Percentiles rank a stretch among this genome's conserved stretches.
phyloP scores from a whole-genome alignment of 2,113 vertebrate genomes.

The Rhinichthys klamathensis region DNA sequence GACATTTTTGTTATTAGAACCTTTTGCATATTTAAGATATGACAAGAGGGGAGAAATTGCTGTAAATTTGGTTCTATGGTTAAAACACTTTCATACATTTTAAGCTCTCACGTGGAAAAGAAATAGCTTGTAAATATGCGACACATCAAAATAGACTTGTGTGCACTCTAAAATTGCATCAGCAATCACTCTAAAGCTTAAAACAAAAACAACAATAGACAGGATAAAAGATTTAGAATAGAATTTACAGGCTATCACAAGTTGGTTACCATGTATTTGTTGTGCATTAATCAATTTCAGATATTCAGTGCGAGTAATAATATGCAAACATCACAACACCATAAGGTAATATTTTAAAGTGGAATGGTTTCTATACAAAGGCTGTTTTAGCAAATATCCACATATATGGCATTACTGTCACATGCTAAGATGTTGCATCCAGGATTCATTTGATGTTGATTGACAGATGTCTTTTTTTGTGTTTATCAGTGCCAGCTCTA shows the following conservation, averaged over 20 bases:
- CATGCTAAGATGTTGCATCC: background rate
- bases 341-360: background rate
- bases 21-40: background rate
- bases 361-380: background rate
- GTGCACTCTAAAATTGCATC: background rate
- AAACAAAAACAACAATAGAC: background rate
- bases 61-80: background rate
- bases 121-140: background rate
- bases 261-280: slow-evolving; percentile 3
- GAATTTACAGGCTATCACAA: background rate
- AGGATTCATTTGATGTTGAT: background rate
- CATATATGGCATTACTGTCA: background rate
- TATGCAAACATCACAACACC: background rate
- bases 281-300: background rate
- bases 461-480: slow-evolving; percentile 9
- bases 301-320: background rate
- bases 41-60: background rate
- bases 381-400: background rate
- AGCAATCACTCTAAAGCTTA: background rate
- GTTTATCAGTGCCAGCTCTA: slow-evolving; percentile 68
- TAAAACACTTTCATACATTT: background rate
- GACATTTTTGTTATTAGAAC: slow-evolving; percentile 4
- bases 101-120: background rate
- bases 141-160: background rate
- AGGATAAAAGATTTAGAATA: background rate